Evolutionary conservation across 37 sponge, comb jelly and placozoan species (phyloP).

Genomic region (Mnemiopsis leidyi): DNA sequence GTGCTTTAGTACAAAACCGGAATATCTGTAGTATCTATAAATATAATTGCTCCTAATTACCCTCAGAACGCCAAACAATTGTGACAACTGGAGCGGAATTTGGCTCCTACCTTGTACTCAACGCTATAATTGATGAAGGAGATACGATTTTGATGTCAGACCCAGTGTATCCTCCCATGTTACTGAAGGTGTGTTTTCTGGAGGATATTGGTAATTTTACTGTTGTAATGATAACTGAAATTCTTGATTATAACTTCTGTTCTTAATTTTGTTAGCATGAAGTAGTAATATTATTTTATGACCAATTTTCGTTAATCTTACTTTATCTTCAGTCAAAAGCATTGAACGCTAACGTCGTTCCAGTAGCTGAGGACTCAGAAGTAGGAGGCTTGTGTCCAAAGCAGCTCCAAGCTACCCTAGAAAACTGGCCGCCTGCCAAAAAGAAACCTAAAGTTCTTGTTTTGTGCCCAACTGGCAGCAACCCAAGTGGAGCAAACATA

Average conservation of each 20-base stretch:
- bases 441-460: neutral
- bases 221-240: too few species aligned
- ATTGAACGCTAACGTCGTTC: neutral
- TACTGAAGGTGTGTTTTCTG: slow-evolving; percentile 5
- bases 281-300: too few species aligned
- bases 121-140: neutral
- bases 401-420: neutral
- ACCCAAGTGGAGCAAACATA: slow-evolving; percentile 50
- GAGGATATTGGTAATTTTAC: too few species aligned
- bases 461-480: slow-evolving; percentile 52
- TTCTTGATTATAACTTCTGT: too few species aligned
- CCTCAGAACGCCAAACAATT: neutral
- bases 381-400: slow-evolving; percentile 26
- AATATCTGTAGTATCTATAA: neutral
- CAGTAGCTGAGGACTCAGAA: neutral
- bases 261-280: too few species aligned
- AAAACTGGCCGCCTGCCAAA: neutral
- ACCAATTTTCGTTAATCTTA: neutral
- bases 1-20: too few species aligned
- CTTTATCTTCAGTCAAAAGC: neutral
- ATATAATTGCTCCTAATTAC: neutral
- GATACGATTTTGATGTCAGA: neutral
- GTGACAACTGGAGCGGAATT: slow-evolving; percentile 51
- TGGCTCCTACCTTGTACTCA: slow-evolving; percentile 23
- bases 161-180: neutral